Percentiles rank a stretch among this genome's conserved stretches.
Evolutionary conservation across 35 echinoderm and acorn worm genomes (phyloP).

Genomic region (Ophioderma brevispina): DNA sequence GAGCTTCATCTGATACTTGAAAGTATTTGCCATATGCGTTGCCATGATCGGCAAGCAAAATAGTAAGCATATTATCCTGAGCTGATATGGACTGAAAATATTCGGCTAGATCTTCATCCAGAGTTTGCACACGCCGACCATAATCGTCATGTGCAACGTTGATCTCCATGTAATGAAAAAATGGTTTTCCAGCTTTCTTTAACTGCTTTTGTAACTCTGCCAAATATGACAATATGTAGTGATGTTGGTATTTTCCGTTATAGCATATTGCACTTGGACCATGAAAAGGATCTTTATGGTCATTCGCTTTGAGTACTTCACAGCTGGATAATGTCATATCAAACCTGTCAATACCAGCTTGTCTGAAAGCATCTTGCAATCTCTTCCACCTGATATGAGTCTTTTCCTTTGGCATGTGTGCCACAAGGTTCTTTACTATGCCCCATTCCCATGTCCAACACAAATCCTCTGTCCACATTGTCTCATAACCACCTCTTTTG

Average conservation of each 20-base stretch:
- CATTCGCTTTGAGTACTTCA: conserved; percentile 78
- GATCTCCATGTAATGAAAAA: conserved; percentile 63
- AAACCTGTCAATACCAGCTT: conserved; percentile 56
- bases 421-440: conserved; percentile 71
- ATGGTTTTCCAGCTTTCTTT: conserved; percentile 35
- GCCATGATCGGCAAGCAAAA: conserved; percentile 85
- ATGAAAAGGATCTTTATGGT: conserved; percentile 78
- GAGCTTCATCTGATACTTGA: conserved; percentile 54
- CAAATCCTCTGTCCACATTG: conserved; percentile 74
- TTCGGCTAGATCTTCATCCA: conserved; percentile 61
- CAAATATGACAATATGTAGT: conserved; percentile 76
- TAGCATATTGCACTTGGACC: conserved; percentile 71
- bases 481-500: conserved; percentile 75
- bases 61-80: conserved; percentile 65
- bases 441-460: conserved; percentile 95
- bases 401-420: conserved; percentile 30
- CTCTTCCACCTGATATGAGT: conserved; percentile 69
- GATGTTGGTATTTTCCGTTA: conserved; percentile 76
- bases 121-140: conserved; percentile 61
- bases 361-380: conserved; percentile 35
- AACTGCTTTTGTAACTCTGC: conserved; percentile 40
- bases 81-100: conserved; percentile 59
- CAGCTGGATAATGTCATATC: conserved; percentile 72
- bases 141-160: conserved; percentile 79
- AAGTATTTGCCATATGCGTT: conserved; percentile 82